Evolutionary conservation across 2,888 invertebrate genomes (phyloP), one percentile per base, ranked within the genome.

Genomic region (Emmelina monodactyla): DNA sequence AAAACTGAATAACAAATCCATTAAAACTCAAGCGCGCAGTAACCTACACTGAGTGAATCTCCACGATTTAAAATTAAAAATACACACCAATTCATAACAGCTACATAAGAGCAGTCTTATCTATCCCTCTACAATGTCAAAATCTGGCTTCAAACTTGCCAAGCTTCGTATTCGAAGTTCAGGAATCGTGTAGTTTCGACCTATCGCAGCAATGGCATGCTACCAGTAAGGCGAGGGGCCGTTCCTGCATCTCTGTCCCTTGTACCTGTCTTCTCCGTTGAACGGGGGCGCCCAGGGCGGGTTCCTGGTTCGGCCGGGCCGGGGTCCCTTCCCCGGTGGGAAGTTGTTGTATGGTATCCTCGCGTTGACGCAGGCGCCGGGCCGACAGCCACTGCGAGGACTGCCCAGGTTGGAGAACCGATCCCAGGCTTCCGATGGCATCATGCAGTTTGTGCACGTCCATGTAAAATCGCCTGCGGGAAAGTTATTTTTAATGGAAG

Each of bases 201-300:
- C n/a, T n/a, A n/a, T n/a, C n/a, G n/a, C n/a, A n/a, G n/a, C n/a
- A n/a, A n/a, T n/a, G n/a, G n/a, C n/a, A n/a, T 3, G 29, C 51
- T 70, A 78, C 75, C 78, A 79, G 53, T 79, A 78, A 2, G 75
- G 76, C 7, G 67, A 50, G 0, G 70, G 65, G 0, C 62, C 73
- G 37, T 62, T 76, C 45, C 78, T 59, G 42, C 61, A 66, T 15
- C 75, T 45, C 38, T 70, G 75, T 0, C 68, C 73, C 44, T 76
- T 78, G 39, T 60, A 71, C 14, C 75, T 57, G 6, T 78, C 76
- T 16, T 76, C 78, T 1, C 47, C 40, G 1, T 50, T 55, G 38
- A 64, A 67, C 1, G 65, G 66, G 1, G 68, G 66, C 1, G 64
- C 64, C 72, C 78, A 76, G 11, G 75, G 73, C 2, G 65, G 51